Conservation (phyloP, 2,113 vertebrate genomes). For the Pseudopodoces humilis region DNA sequence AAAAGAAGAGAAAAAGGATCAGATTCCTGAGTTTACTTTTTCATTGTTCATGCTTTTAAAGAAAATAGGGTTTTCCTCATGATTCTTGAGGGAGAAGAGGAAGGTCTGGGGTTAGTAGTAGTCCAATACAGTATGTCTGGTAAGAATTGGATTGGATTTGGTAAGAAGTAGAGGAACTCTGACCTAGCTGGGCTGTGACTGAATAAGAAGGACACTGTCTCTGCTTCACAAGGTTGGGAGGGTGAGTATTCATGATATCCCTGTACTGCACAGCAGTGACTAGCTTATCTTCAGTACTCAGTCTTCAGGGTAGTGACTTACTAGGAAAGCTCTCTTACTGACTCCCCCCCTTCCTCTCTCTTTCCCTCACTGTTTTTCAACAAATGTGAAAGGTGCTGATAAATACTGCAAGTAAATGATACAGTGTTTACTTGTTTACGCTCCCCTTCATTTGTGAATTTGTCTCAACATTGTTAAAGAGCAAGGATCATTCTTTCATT, state of each 20-base stretch:
- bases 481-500: neutral
- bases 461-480: neutral
- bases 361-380: constrained; percentile 1
- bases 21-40: neutral
- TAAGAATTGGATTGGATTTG: neutral
- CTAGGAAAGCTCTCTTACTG: neutral
- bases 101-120: neutral
- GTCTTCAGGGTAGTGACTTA: constrained; percentile 33
- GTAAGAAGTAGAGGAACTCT: neutral
- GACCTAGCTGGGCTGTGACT: neutral
- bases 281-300: constrained; percentile 35
- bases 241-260: neutral
- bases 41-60: accelerated
- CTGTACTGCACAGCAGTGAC: neutral
- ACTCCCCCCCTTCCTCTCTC: neutral
- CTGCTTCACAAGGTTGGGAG: neutral
- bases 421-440: neutral
- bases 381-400: constrained; percentile 55
- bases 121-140: neutral
- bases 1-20: neutral
- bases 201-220: neutral
- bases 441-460: neutral
- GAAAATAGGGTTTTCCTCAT: neutral
- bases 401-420: constrained; percentile 44
- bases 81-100: neutral